These are phyloP conservation scores for Leptopterna dolabrata DNA, from an alignment of 2,888 invertebrate genomes.

Conservation along the genomic window DNA sequence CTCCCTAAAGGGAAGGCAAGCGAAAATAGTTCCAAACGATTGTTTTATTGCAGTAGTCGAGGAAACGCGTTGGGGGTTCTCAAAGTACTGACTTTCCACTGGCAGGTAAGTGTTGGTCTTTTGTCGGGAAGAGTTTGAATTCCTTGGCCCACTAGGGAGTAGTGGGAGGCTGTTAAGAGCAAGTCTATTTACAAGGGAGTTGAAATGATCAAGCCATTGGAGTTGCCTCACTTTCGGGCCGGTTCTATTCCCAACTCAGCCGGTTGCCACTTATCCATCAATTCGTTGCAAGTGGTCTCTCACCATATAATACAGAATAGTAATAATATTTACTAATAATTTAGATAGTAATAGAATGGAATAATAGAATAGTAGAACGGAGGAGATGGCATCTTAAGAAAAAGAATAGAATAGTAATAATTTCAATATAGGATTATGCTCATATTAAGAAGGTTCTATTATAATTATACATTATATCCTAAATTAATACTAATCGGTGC, in stretches of 20 bases:
- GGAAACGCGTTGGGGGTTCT: background rate
- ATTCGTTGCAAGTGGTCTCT: background rate
- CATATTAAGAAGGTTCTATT: too few relatives aligned
- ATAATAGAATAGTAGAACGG: too few relatives aligned
- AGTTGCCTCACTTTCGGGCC: constrained; percentile 28
- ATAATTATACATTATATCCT: too few relatives aligned
- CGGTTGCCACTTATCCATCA: background rate
- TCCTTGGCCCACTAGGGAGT: background rate
- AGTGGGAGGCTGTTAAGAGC: constrained; percentile 14
- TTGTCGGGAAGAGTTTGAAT: constrained; percentile 26
- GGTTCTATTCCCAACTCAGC: background rate
- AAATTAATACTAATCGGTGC: too few relatives aligned
- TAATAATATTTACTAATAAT: too few relatives aligned
- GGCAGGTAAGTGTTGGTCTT: constrained; percentile 30
- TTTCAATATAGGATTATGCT: too few relatives aligned
- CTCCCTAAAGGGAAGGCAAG: background rate
- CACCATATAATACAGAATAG: too few relatives aligned
- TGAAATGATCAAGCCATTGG: constrained; percentile 37
- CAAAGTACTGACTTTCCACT: background rate
- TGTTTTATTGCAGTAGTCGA: constrained; percentile 33
- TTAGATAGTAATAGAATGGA: too few relatives aligned
- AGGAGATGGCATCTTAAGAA: too few relatives aligned
- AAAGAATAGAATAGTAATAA: too few relatives aligned
- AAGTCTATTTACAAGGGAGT: constrained; percentile 34
- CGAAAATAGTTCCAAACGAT: constrained; percentile 36